Conservation (phyloP, 2,888 invertebrate genomes). For the Gymnosoma rotundatum region DNA sequence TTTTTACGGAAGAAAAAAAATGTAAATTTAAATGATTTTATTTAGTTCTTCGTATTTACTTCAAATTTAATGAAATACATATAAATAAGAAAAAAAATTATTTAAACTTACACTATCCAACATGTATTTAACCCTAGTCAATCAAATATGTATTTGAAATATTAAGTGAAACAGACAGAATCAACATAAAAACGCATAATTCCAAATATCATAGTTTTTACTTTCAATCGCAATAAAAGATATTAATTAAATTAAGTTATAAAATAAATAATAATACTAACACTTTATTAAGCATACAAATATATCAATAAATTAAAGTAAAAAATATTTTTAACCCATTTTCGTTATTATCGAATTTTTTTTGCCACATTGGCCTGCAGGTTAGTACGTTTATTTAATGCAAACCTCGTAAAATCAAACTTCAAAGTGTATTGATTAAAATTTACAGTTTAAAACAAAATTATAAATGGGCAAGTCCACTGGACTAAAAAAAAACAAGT, state of each 20-base stretch:
- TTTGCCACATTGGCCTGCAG: too few species aligned
- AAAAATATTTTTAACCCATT: not conserved
- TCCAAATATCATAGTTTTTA: constrained; percentile 70
- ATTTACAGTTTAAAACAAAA: too few species aligned
- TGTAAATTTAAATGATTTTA: constrained; percentile 3
- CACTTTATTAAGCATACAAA: constrained; percentile 52
- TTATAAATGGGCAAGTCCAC: too few species aligned
- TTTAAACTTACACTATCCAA: constrained; percentile 31
- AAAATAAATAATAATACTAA: constrained; percentile 22
- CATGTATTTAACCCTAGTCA: constrained; percentile 56
- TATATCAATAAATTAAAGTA: constrained; percentile 18
- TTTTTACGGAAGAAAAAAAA: not conserved
- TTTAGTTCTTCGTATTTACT: constrained; percentile 41
- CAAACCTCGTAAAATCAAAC: too few species aligned
- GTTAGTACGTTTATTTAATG: too few species aligned
- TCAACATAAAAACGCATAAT: constrained; percentile 45
- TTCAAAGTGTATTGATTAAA: too few species aligned
- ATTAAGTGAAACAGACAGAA: constrained; percentile 31
- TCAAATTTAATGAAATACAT: constrained; percentile 21
- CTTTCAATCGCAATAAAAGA: constrained; percentile 48
- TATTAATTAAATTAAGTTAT: constrained; percentile 31
- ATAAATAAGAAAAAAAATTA: constrained; percentile 22
- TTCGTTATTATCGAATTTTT: not conserved
- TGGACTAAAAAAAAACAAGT: too few species aligned
- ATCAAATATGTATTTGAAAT: constrained; percentile 52